Evolutionary conservation across 2,797 vertebrate genomes (phyloP).

Genomic region (Sebastes aleutianus): DNA sequence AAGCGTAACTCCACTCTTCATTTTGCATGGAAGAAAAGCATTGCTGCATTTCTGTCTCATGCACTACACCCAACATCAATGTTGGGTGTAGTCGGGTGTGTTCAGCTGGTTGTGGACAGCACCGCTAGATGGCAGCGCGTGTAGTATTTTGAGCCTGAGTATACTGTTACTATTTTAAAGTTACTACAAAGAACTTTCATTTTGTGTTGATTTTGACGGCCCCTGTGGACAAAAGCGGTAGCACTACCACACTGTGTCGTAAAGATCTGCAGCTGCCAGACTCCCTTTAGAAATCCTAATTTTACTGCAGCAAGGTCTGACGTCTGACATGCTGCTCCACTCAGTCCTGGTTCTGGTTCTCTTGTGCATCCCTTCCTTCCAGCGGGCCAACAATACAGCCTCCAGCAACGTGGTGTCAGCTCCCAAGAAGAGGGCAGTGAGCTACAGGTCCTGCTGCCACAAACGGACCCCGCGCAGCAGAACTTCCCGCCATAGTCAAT

Average conservation of each 20-base stretch:
- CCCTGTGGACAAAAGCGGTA: no score
- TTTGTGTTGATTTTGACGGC: no score
- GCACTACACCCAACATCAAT: not conserved
- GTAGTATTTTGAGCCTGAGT: not conserved
- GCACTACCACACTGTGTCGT: not conserved
- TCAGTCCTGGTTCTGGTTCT: not conserved
- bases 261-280: not conserved
- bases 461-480: not conserved
- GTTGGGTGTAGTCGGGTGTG: not conserved
- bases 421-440: not conserved
- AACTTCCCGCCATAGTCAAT: fast-evolving
- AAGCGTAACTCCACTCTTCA: not conserved
- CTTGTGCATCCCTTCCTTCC: fast-evolving
- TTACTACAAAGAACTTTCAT: no score
- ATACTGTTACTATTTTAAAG: not conserved
- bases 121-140: not conserved
- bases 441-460: not conserved
- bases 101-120: not conserved
- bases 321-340: not conserved
- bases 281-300: not conserved
- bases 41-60: not conserved
- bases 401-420: no score
- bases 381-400: not conserved
- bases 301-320: not conserved
- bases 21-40: not conserved